Conservation (phyloP, 2,113 vertebrate species). For the Neofelis nebulosa region DNA sequence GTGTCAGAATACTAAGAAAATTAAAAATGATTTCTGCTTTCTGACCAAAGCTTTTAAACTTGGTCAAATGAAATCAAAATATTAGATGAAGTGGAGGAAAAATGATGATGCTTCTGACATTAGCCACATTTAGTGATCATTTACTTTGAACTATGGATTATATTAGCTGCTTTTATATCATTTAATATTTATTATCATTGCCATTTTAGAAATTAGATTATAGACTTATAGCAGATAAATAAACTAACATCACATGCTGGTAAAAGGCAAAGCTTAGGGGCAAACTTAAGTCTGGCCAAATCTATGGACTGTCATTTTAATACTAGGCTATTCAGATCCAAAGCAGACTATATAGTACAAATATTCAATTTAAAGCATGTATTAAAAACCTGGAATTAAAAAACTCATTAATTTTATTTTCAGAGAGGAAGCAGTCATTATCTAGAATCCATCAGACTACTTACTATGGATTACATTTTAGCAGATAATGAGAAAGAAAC, state of each 20-base stretch:
- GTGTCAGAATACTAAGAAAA: background rate
- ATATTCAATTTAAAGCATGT: background rate
- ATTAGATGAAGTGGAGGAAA: background rate
- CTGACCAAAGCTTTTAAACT: background rate
- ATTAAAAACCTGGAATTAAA: background rate
- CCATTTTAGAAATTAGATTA: background rate
- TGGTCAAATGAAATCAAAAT: conserved; percentile 5
- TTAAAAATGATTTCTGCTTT: background rate
- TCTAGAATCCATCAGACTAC: background rate
- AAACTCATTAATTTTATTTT: background rate
- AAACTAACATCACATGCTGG: background rate
- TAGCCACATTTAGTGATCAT: background rate
- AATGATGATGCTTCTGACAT: background rate
- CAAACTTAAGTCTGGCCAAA: background rate
- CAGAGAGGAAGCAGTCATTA: background rate
- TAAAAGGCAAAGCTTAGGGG: background rate
- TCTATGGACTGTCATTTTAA: background rate
- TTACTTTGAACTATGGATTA: background rate
- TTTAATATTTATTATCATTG: background rate
- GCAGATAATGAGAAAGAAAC: background rate
- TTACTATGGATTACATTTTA: background rate
- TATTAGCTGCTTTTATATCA: background rate
- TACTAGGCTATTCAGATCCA: background rate
- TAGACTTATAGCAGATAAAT: background rate
- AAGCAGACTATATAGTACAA: background rate